phyloP scores from a whole-genome alignment of 2,888 invertebrate species.

The Cheilosia scutellata region DNA sequence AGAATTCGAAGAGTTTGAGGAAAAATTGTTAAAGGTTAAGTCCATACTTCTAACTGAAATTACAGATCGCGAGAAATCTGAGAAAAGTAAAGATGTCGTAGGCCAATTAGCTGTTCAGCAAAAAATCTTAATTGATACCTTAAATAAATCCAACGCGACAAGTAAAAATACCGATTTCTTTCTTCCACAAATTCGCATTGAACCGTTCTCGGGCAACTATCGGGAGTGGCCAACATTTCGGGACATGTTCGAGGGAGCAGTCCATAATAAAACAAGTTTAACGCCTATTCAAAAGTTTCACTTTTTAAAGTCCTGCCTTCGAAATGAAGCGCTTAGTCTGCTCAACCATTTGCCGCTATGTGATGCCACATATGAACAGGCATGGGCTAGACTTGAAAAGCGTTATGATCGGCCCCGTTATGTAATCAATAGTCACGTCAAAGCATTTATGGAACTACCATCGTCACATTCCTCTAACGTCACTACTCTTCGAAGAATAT shows the following conservation, averaged over 20 bases:
- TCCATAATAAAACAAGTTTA: constrained; percentile 6
- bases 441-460: not conserved
- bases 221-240: constrained; percentile 16
- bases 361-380: constrained; percentile 14
- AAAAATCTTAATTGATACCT: not conserved
- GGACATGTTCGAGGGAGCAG: constrained; percentile 28
- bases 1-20: constrained; percentile 17
- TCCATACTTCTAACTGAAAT: not conserved
- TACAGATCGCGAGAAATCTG: constrained; percentile 1
- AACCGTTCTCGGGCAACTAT: constrained; percentile 22
- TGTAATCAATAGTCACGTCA: not conserved
- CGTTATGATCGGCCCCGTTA: not conserved
- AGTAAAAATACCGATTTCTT: not conserved
- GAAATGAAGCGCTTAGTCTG: constrained; percentile 6
- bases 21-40: constrained; percentile 3
- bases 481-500: too few species aligned
- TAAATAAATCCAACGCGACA: not conserved
- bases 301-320: not conserved
- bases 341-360: not conserved
- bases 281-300: constrained; percentile 12
- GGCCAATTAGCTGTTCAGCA: not conserved
- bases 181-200: constrained; percentile 13
- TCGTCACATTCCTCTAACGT: not conserved
- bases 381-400: not conserved
- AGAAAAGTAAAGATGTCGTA: not conserved